Evolutionary conservation across 2,797 vertebrate species (phyloP), one percentile per base, ranked within the genome.

Genomic region (Phalanger gymnotis): DNA sequence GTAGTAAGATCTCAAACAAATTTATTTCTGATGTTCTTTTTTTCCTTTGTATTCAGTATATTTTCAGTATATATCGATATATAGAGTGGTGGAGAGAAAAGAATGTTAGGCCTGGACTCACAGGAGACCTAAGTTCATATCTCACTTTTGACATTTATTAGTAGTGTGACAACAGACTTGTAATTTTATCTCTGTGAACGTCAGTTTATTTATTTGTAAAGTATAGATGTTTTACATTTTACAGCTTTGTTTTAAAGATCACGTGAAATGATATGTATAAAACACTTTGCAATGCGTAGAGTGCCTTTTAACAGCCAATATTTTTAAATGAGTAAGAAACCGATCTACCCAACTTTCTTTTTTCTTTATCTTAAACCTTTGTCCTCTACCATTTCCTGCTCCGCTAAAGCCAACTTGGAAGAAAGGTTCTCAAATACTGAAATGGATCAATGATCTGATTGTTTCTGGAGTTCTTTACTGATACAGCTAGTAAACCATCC

Each of bases 391-490:
- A 5, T 92, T 92, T 34, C 94, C 92, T 95, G 0, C 56, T 27
- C 0, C 89, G 14, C 31, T 58, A 94, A 96, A 92, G 31, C 6
- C 9, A 93, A 92, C 51, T 91, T 53, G 54, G 25, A 90, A 90
- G 56, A 95, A 93, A 91, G 92, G 53, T n/a, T 66, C 61, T n/a
- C 14, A 66, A 66, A 61, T 61, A 61, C 31, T 61, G 30, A 66
- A n/a, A 66, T 66, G 61, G 14, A 66, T 66, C 61, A 7, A n/a
- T n/a, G 61, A 66, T 66, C 13, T 2, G 5, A n/a, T 66, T 66
- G 16, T 66, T 66, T n/a, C 34, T n/a, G 5, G 16, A n/a, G 61
- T 66, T 66, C 14, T 66, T 34, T 34, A 66, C 58, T 61, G 31
- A 34, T 61, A 6, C 31, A 61, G 12, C 2, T 34, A 61, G 58